A percentile compares a stretch with the other conserved stretches of the same genome.
These are phyloP conservation scores for Notothenia coriiceps DNA, from an alignment of 2,113 vertebrate species.

Conservation along the genomic window DNA sequence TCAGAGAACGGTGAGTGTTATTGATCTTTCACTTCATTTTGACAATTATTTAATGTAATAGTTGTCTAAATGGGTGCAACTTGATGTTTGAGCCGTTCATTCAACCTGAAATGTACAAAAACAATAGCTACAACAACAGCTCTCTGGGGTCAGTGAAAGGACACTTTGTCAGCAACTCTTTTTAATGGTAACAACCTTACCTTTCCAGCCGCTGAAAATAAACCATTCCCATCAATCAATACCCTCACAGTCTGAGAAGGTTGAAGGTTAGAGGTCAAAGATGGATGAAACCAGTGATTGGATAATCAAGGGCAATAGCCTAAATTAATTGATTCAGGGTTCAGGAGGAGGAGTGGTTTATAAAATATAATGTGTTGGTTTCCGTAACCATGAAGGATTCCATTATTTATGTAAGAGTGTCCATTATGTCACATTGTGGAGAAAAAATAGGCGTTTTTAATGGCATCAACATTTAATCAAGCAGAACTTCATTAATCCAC, in stretches of 20 bases:
- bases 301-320: slow-evolving; percentile 78
- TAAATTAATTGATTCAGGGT: slow-evolving; percentile 78
- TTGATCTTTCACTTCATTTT: slow-evolving; percentile 67
- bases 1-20: slow-evolving; percentile 62
- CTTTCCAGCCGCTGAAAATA: slow-evolving; percentile 61
- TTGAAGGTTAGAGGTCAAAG: slow-evolving; percentile 78
- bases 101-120: slow-evolving; percentile 62
- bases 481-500: slow-evolving; percentile 87
- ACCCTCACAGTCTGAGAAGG: slow-evolving; percentile 53
- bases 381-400: slow-evolving; percentile 81
- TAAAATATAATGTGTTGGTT: slow-evolving; percentile 76
- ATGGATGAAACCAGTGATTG: slow-evolving; percentile 70
- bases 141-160: slow-evolving; percentile 67
- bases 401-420: slow-evolving; percentile 84
- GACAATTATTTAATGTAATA: slow-evolving; percentile 78
- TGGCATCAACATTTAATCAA: slow-evolving; percentile 85
- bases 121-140: slow-evolving; percentile 53
- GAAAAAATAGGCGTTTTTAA: slow-evolving; percentile 81
- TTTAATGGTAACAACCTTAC: slow-evolving; percentile 46
- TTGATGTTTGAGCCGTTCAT: slow-evolving; percentile 47
- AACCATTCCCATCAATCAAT: slow-evolving; percentile 70
- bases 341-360: slow-evolving; percentile 68
- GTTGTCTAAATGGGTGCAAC: slow-evolving; percentile 70
- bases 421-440: slow-evolving; percentile 78
- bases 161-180: slow-evolving; percentile 70